Conservation (phyloP, 2,888 invertebrate genomes). For the Psococerastis gibbosa region DNA sequence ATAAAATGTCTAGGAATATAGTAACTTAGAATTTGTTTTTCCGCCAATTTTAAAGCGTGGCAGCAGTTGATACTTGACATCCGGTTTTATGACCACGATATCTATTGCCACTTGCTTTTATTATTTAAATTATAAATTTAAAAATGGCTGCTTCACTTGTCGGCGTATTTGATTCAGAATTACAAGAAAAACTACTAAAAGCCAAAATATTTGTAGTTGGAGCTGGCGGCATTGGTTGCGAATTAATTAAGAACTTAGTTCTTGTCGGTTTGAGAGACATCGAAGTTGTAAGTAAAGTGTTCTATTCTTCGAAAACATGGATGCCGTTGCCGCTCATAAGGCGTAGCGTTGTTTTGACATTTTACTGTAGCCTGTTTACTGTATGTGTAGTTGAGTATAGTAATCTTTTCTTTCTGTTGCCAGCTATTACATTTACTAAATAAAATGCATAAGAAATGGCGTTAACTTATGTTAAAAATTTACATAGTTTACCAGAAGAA, state of each 20-base stretch:
- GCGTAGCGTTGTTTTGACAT: conserved; percentile 5
- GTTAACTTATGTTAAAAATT: conserved; percentile 13
- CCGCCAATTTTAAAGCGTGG: no score
- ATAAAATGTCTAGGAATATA: no score
- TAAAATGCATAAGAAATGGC: no score
- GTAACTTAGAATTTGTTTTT: no score
- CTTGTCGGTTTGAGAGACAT: conserved; percentile 84
- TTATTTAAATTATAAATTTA: no score
- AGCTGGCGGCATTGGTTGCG: conserved; percentile 98
- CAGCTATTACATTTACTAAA: neutral
- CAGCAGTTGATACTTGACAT: no score
- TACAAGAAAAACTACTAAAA: conserved; percentile 43
- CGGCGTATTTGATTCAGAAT: conserved; percentile 42
- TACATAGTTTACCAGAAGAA: no score
- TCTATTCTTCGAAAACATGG: no score
- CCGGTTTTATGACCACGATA: no score
- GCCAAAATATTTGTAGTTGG: conserved; percentile 77
- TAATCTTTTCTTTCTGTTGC: no score
- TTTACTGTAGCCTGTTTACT: no score
- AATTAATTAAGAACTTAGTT: conserved; percentile 92
- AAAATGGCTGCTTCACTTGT: conserved; percentile 46
- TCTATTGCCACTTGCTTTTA: no score
- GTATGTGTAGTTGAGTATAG: neutral
- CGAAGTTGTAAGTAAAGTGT: conserved; percentile 59
- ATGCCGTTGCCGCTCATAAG: conserved; percentile 11